phyloP scores from a whole-genome alignment of 2,888 invertebrate species.

The Tenthredo mesomela region DNA sequence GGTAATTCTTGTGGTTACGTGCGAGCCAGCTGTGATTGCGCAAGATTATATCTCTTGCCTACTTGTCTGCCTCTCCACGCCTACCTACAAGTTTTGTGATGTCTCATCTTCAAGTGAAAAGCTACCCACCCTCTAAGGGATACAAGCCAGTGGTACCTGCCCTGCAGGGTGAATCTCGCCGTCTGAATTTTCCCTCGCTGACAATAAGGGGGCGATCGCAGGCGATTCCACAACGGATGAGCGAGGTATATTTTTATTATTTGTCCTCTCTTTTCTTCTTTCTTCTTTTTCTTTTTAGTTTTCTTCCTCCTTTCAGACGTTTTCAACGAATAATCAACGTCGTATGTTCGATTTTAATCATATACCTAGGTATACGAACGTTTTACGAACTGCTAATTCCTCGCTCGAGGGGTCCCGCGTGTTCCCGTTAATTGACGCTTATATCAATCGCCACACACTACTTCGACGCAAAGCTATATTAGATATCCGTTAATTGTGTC shows the following conservation, averaged over 20 bases:
- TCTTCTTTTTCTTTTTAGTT: background rate
- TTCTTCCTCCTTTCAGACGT: background rate
- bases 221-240: background rate
- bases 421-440: background rate
- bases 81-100: background rate
- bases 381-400: too few species aligned
- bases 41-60: background rate
- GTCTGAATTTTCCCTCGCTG: constrained; percentile 1
- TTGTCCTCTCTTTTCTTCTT: background rate
- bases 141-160: constrained; percentile 15
- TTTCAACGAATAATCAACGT: background rate
- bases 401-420: background rate
- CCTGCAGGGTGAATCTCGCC: background rate
- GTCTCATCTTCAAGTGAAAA: constrained; percentile 31
- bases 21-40: background rate
- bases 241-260: constrained; percentile 24
- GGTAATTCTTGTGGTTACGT: background rate
- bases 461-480: background rate
- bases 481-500: constrained; percentile 1
- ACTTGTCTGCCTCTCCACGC: background rate
- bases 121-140: background rate
- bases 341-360: background rate
- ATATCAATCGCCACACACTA: background rate
- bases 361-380: too few species aligned
- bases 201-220: background rate